A percentile compares a stretch with the other conserved stretches of the same genome.
phyloP scores from a whole-genome alignment of 2,113 vertebrate species.

The Antennarius striatus region DNA sequence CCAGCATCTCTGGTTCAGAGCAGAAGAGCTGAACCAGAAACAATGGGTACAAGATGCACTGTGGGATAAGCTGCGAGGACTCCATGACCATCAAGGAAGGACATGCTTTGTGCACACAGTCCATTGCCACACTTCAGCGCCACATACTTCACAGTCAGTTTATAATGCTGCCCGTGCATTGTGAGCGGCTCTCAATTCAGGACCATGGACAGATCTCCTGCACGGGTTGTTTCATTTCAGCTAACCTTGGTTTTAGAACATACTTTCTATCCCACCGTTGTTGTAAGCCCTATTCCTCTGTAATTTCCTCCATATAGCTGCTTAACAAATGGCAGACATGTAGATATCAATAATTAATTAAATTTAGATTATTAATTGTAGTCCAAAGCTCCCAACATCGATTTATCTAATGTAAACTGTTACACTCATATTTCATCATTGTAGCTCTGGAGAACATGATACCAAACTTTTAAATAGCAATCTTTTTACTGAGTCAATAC shows the following conservation, averaged over 20 bases:
- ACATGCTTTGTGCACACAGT: constrained; percentile 43
- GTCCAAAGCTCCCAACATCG: constrained; percentile 47
- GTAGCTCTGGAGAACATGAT: constrained; percentile 46
- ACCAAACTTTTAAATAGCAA: constrained; percentile 58
- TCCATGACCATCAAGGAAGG: constrained; percentile 44
- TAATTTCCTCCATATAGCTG: constrained; percentile 1
- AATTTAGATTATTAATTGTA: constrained; percentile 54
- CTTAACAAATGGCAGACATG: constrained; percentile 4
- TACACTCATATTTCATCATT: constrained; percentile 57
- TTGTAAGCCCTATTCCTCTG: not conserved
- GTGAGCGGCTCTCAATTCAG: constrained; percentile 24
- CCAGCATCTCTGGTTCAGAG: constrained; percentile 30
- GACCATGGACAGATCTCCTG: constrained; percentile 35
- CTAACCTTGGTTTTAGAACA: constrained; percentile 14
- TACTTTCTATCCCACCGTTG: not conserved
- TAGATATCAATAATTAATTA: constrained; percentile 47
- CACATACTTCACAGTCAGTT: constrained; percentile 29
- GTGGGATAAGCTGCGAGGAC: constrained; percentile 35
- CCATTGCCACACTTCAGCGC: constrained; percentile 29
- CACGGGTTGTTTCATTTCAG: not conserved
- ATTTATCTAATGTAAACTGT: constrained; percentile 46
- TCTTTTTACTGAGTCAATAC: constrained; percentile 37
- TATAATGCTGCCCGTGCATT: not conserved
- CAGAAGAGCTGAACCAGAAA: constrained; percentile 48
- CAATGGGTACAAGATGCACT: constrained; percentile 43